These are phyloP conservation scores for Baccha elongata DNA, from an alignment of 2,888 invertebrate genomes.

Conservation along the genomic window DNA sequence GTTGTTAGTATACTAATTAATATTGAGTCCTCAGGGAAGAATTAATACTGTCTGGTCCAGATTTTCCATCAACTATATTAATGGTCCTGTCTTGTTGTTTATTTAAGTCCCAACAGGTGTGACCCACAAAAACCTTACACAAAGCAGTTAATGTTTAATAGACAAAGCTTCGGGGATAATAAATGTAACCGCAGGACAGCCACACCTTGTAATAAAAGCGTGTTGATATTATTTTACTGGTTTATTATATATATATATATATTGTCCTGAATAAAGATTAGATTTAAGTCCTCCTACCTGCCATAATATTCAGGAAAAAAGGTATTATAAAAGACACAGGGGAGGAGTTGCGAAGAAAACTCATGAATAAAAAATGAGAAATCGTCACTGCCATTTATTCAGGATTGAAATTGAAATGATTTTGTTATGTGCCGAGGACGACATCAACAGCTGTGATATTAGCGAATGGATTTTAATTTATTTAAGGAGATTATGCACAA, in stretches of 20 bases:
- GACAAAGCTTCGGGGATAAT: slow-evolving; percentile 24
- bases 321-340: too few relatives aligned
- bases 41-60: too few relatives aligned
- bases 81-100: not conserved
- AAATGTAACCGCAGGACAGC: slow-evolving; percentile 23
- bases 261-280: slow-evolving; percentile 51
- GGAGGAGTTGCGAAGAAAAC: not conserved
- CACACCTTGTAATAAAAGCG: slow-evolving; percentile 50
- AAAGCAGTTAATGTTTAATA: slow-evolving; percentile 43
- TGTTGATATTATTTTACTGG: slow-evolving; percentile 38
- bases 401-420: slow-evolving; percentile 53
- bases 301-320: not conserved
- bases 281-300: slow-evolving; percentile 16
- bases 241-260: slow-evolving; percentile 40
- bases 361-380: slow-evolving; percentile 64
- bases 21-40: not conserved
- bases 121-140: not conserved
- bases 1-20: not conserved
- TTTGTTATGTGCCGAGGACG: slow-evolving; percentile 16
- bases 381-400: slow-evolving; percentile 54
- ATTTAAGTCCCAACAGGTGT: not conserved
- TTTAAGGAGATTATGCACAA: slow-evolving; percentile 66
- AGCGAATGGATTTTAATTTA: slow-evolving; percentile 61
- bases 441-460: slow-evolving; percentile 24
- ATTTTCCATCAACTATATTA: not conserved